Conservation (phyloP, 2,888 invertebrate species). For the Bursaphelenchus okinawaensis region DNA sequence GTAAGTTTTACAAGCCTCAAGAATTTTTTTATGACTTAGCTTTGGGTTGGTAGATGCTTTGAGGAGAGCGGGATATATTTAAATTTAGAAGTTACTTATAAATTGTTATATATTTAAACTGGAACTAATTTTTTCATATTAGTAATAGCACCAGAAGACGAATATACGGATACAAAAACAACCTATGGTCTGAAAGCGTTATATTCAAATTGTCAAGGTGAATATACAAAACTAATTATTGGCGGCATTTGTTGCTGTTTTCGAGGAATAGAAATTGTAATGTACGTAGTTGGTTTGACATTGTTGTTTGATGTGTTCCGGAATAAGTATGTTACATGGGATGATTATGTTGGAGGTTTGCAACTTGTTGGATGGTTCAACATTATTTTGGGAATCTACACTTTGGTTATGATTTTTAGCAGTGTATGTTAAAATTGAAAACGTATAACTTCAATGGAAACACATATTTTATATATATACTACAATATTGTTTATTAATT, state of each 20-base stretch:
- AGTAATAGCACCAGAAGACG: background rate
- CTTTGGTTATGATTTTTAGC: conserved; percentile 12
- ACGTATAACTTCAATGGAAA: no score
- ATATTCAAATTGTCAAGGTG: conserved; percentile 25
- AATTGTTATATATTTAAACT: no score
- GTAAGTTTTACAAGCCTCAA: no score
- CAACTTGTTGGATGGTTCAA: conserved; percentile 1
- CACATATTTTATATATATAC: no score
- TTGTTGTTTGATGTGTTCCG: conserved; percentile 12
- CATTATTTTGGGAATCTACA: conserved; percentile 10
- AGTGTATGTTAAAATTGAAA: conserved; percentile 10
- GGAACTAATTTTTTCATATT: no score
- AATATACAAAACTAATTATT: conserved; percentile 32
- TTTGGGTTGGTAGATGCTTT: no score
- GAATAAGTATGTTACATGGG: conserved; percentile 10
- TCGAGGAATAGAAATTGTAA: conserved; percentile 58
- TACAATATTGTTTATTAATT: no score
- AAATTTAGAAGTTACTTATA: no score
- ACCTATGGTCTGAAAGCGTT: conserved; percentile 2
- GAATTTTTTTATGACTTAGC: no score
- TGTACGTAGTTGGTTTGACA: conserved; percentile 26
- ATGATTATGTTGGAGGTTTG: background rate
- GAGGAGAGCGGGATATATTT: no score
- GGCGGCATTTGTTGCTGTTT: conserved; percentile 44
- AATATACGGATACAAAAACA: background rate